Conservation (phyloP, 2,797 vertebrate species). For the Mareca strepera region DNA sequence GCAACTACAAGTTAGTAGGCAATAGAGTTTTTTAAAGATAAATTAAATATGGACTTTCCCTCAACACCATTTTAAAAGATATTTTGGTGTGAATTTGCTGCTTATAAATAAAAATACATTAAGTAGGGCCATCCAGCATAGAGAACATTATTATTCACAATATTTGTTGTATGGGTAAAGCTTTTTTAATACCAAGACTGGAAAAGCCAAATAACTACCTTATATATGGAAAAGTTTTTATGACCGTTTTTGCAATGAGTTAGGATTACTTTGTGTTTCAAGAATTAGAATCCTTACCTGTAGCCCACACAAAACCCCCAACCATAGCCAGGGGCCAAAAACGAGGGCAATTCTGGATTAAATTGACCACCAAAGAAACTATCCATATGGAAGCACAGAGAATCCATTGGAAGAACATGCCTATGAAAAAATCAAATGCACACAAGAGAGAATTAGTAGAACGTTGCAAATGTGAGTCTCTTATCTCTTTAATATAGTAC, state of each 20-base stretch:
- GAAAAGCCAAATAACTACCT: background rate
- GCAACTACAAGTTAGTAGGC: background rate
- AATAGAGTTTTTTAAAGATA: background rate
- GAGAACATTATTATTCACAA: background rate
- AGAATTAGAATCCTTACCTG: slow-evolving; percentile 80
- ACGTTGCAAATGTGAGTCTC: background rate
- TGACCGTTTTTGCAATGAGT: background rate
- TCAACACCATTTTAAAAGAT: background rate
- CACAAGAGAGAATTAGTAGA: background rate
- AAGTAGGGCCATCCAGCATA: background rate
- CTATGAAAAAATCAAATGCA: slow-evolving; percentile 72
- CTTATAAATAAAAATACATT: background rate
- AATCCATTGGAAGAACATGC: slow-evolving; percentile 97
- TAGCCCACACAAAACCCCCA: slow-evolving; percentile 92
- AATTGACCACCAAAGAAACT: slow-evolving; percentile 83
- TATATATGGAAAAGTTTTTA: background rate
- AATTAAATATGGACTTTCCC: background rate
- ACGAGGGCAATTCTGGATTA: slow-evolving; percentile 83
- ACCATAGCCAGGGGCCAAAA: slow-evolving; percentile 92
- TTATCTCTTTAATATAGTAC: background rate
- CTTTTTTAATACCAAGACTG: background rate
- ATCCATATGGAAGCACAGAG: slow-evolving; percentile 89
- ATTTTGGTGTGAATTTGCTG: background rate
- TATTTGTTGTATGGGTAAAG: background rate
- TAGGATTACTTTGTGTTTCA: background rate